Conservation (phyloP, 1,140 invertebrate genomes). For the Polypedilum pembai region DNA sequence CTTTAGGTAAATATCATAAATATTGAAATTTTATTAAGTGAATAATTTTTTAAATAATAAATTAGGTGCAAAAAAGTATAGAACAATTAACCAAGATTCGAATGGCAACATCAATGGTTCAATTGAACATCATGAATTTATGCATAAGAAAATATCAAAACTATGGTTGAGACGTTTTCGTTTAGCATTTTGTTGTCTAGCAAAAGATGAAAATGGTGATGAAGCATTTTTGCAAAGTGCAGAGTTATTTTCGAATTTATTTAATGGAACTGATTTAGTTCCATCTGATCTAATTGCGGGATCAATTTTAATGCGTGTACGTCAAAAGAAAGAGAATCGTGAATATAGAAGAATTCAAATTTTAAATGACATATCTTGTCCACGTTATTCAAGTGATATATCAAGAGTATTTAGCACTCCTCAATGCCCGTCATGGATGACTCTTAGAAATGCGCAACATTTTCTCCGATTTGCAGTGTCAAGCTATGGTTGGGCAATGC, state of each 20-base stretch:
- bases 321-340: slow-evolving; percentile 61
- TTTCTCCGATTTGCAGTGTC: slow-evolving; percentile 72
- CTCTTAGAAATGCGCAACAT: slow-evolving; percentile 62
- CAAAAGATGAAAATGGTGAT: slow-evolving; percentile 66
- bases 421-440: slow-evolving; percentile 65
- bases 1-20: slow-evolving; percentile 53
- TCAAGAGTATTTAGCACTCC: slow-evolving; percentile 51
- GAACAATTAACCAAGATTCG: slow-evolving; percentile 31
- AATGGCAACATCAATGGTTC: slow-evolving; percentile 45
- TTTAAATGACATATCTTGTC: slow-evolving; percentile 52
- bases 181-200: slow-evolving; percentile 72
- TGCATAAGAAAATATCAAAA: slow-evolving; percentile 47
- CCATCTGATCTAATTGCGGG: slow-evolving; percentile 80
- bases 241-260: slow-evolving; percentile 66
- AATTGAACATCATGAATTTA: slow-evolving; percentile 52
- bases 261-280: slow-evolving; percentile 77
- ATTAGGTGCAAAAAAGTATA: slow-evolving; percentile 47
- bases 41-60: neutral
- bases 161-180: slow-evolving; percentile 65
- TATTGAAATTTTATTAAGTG: neutral
- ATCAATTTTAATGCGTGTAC: slow-evolving; percentile 66
- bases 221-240: slow-evolving; percentile 79
- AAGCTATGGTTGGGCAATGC: slow-evolving; percentile 84
- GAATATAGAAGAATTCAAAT: slow-evolving; percentile 61
- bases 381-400: slow-evolving; percentile 55